These are phyloP conservation scores for Helogale parvula DNA, from an alignment of 2,113 vertebrate genomes.

Conservation along the genomic window DNA sequence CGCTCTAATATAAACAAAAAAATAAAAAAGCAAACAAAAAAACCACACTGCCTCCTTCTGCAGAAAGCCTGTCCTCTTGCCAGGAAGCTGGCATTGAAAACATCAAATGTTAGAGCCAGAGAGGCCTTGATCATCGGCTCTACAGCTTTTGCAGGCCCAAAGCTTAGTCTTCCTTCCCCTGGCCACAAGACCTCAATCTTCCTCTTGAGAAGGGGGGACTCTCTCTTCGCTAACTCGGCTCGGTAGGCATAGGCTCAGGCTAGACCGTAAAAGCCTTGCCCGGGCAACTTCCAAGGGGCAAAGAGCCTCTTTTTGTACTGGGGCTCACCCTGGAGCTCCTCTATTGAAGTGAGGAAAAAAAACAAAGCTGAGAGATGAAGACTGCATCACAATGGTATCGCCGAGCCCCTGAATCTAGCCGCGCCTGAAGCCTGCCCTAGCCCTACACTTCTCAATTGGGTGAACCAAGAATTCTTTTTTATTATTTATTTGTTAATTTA, in stretches of 20 bases:
- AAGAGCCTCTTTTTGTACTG: background rate
- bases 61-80: background rate
- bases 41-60: background rate
- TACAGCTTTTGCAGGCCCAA: background rate
- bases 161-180: background rate
- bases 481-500: too few relatives aligned
- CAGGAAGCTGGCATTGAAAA: background rate
- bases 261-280: background rate
- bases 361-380: background rate
- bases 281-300: background rate
- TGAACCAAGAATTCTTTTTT: background rate
- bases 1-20: too few relatives aligned
- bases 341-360: background rate
- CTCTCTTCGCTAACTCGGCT: background rate
- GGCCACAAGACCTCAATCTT: background rate
- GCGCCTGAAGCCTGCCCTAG: background rate
- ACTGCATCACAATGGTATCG: accelerated
- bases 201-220: background rate
- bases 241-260: background rate
- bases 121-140: background rate
- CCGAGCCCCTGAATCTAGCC: background rate
- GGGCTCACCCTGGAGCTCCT: background rate
- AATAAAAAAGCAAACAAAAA: too few relatives aligned
- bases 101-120: background rate
- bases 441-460: background rate